Percentiles rank a stretch among this genome's conserved stretches.
Evolutionary conservation across 2,888 invertebrate species (phyloP).

Genomic region (Leptinotarsa peninsularis): DNA sequence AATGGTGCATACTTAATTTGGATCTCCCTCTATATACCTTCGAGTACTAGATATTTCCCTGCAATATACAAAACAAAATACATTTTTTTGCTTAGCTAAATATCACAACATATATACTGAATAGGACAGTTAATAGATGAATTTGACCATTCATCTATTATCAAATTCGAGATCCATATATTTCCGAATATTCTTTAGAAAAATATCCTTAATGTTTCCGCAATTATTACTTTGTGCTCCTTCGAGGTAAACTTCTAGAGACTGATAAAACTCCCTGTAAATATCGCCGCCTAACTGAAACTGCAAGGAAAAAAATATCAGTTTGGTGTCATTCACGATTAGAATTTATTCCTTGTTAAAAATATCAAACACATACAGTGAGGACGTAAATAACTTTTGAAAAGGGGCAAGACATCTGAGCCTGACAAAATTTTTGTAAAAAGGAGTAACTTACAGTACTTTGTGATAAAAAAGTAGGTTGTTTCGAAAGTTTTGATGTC

Average conservation of each 20-base stretch:
- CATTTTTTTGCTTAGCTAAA: neutral
- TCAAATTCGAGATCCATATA: slow-evolving; percentile 63
- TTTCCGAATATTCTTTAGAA: slow-evolving; percentile 65
- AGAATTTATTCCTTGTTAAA: neutral
- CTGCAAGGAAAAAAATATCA: slow-evolving; percentile 58
- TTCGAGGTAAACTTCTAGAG: slow-evolving; percentile 70
- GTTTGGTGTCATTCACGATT: neutral
- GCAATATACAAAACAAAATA: neutral
- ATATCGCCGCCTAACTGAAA: slow-evolving; percentile 78
- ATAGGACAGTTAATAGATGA: neutral
- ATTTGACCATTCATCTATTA: slow-evolving; percentile 44
- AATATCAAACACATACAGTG: no score
- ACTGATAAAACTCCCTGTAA: slow-evolving; percentile 72
- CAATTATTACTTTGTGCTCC: slow-evolving; percentile 72
- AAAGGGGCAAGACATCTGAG: no score
- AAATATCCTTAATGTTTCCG: slow-evolving; percentile 72
- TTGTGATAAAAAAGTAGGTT: no score
- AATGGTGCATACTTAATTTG: no score
- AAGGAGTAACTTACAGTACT: no score
- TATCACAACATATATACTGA: slow-evolving; percentile 13
- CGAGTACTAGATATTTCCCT: neutral
- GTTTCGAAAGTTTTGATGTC: no score
- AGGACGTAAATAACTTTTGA: no score
- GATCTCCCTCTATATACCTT: no score
- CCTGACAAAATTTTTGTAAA: no score